Conservation (phyloP, 2,797 vertebrate species). For the Potorous gilbertii region DNA sequence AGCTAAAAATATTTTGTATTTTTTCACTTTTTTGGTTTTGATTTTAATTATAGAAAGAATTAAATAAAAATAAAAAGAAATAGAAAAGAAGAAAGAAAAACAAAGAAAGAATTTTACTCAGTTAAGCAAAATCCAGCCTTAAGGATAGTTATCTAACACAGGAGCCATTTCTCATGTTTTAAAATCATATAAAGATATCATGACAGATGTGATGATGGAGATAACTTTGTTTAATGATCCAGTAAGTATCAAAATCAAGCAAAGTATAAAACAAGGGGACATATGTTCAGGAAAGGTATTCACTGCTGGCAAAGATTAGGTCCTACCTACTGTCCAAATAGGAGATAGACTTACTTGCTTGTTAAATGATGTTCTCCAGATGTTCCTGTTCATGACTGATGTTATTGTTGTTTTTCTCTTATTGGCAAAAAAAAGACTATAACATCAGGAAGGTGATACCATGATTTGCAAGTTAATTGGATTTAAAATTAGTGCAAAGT, state of each 20-base stretch:
- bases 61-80: neutral
- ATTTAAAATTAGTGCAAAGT: no score
- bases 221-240: neutral
- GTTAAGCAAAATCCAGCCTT: neutral
- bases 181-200: neutral
- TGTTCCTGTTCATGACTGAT: neutral
- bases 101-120: neutral
- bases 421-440: no score
- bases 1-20: neutral
- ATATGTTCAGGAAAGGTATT: neutral
- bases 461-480: no score
- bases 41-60: neutral
- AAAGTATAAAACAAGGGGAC: neutral
- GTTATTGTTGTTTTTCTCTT: neutral
- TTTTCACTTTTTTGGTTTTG: neutral
- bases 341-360: neutral
- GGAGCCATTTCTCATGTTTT: neutral
- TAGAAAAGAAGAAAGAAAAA: neutral
- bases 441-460: no score
- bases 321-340: neutral
- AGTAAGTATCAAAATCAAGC: neutral
- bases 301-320: neutral
- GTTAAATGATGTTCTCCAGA: neutral
- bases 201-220: neutral
- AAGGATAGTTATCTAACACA: neutral